These are phyloP conservation scores for Vulpes vulpes DNA, from an alignment of 2,113 vertebrate species.

Conservation along the genomic window DNA sequence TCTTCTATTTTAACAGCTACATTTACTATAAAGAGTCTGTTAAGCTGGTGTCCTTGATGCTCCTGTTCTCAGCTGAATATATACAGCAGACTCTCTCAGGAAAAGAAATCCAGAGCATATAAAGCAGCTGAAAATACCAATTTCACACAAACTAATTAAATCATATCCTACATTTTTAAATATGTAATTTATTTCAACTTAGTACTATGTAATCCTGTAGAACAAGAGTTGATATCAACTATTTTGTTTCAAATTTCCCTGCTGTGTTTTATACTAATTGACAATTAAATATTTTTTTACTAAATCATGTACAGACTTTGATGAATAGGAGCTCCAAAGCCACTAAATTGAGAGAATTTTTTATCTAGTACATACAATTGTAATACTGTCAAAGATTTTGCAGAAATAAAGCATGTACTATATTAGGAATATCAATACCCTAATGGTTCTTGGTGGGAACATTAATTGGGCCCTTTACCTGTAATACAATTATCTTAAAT, in stretches of 20 bases:
- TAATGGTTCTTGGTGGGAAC: neutral
- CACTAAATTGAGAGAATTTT: constrained; percentile 21
- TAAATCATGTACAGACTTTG: neutral
- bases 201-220: neutral
- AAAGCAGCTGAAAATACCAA: constrained; percentile 27
- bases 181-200: constrained; percentile 4
- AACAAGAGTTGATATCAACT: constrained; percentile 7
- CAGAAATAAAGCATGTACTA: neutral
- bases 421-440: neutral
- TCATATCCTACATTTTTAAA: constrained; percentile 21
- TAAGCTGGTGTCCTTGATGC: constrained; percentile 67
- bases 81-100: neutral
- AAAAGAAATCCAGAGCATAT: constrained; percentile 33
- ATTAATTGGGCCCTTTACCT: neutral
- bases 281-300: constrained; percentile 17
- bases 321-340: constrained; percentile 33
- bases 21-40: constrained; percentile 72
- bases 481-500: constrained; percentile 19
- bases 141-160: constrained; percentile 11
- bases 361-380: neutral
- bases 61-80: constrained; percentile 53
- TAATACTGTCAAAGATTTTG: constrained; percentile 28
- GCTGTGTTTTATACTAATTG: neutral
- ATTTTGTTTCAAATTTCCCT: neutral
- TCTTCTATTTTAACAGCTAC: constrained; percentile 75